These are phyloP conservation scores for Diceros bicornis DNA, from an alignment of 2,797 vertebrate species.

Conservation along the genomic window DNA sequence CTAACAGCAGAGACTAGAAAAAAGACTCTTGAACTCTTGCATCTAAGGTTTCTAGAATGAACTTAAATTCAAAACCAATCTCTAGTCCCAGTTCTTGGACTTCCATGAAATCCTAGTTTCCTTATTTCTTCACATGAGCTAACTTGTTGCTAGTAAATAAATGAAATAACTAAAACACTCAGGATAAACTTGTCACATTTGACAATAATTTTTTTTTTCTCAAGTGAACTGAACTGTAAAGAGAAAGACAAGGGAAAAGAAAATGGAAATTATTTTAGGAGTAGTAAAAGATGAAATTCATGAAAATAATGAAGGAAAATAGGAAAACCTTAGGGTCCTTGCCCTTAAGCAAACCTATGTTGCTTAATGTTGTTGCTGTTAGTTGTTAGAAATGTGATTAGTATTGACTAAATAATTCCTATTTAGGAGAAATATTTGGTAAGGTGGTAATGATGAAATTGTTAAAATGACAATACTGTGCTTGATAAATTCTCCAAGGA, in stretches of 20 bases:
- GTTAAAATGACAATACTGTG: not conserved
- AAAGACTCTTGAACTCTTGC: not conserved
- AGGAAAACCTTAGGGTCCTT: not conserved
- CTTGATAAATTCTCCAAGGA: conserved; percentile 17
- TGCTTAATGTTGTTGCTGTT: not conserved
- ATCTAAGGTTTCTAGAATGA: not conserved
- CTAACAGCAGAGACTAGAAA: not conserved
- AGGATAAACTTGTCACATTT: not conserved
- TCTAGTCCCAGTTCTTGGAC: not conserved
- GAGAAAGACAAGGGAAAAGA: not conserved
- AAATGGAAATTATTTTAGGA: not conserved
- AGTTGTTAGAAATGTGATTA: conserved; percentile 22
- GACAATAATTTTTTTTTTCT: not conserved
- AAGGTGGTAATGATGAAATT: not conserved
- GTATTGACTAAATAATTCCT: not conserved
- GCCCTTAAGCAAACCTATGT: not conserved
- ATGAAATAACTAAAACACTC: not conserved
- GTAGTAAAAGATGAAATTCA: not conserved
- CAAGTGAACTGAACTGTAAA: not conserved
- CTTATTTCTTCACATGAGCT: not conserved
- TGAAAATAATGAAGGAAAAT: not conserved
- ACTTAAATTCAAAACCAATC: not conserved
- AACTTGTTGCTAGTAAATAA: not conserved
- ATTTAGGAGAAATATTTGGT: conserved; percentile 28
- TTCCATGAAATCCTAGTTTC: not conserved